Evolutionary conservation across 2,888 invertebrate genomes (phyloP).

Genomic region (Actias luna): DNA sequence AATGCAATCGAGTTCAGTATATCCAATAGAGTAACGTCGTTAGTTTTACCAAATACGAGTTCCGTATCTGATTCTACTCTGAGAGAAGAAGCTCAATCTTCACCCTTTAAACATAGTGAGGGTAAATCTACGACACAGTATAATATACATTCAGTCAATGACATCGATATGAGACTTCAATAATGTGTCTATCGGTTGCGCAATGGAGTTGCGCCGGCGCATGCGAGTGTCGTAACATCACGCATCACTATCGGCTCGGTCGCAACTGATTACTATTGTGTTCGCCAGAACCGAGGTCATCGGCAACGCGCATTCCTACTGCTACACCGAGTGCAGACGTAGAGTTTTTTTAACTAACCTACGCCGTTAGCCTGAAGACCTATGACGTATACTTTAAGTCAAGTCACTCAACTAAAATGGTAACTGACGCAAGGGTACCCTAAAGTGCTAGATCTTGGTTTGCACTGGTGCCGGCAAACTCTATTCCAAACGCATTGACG

Average conservation of each 20-base stretch:
- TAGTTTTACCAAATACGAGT: not conserved
- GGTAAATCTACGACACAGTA: not conserved
- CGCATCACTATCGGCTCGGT: slow-evolving; percentile 3
- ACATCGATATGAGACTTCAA: not conserved
- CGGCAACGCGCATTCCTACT: slow-evolving; percentile 1
- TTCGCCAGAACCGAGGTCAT: slow-evolving; percentile 10
- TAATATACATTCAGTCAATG: not conserved
- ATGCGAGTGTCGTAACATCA: slow-evolving; percentile 11
- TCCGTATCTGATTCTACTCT: not conserved
- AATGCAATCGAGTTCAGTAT: too few species aligned
- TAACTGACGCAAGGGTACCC: too few species aligned
- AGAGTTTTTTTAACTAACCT: not conserved
- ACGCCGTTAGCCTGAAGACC: too few species aligned
- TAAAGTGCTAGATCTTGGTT: too few species aligned
- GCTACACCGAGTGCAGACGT: not conserved
- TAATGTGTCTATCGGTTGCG: not conserved
- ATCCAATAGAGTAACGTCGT: too few species aligned
- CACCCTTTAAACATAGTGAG: not conserved
- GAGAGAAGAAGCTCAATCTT: not conserved
- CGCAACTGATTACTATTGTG: slow-evolving; percentile 6
- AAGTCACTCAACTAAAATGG: too few species aligned
- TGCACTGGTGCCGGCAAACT: too few species aligned
- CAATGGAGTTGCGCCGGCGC: slow-evolving; percentile 9
- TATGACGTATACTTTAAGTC: too few species aligned
- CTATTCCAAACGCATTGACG: too few species aligned